Conservation (phyloP, 2,113 vertebrate species). For the Cinclus mexicanus region DNA sequence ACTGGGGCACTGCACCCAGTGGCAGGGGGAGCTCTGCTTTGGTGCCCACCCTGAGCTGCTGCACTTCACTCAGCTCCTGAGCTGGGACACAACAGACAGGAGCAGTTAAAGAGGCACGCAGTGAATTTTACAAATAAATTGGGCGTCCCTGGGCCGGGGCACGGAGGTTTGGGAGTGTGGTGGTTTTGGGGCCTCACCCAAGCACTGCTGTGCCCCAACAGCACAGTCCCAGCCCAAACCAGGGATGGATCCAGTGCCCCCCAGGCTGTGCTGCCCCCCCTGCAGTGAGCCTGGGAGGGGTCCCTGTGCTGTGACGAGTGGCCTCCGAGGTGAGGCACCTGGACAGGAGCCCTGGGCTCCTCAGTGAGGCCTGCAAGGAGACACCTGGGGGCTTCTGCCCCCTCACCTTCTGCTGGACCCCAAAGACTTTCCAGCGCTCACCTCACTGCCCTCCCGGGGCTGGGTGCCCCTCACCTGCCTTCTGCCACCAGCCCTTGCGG, state of each 20-base stretch:
- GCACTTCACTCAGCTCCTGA: neutral
- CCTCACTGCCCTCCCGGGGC: neutral
- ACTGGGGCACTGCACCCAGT: neutral
- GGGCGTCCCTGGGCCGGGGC: accelerated
- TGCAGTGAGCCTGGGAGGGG: neutral
- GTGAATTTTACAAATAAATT: neutral
- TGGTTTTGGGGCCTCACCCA: neutral
- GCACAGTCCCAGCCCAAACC: no score
- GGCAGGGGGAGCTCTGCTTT: neutral
- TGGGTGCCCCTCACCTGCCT: neutral
- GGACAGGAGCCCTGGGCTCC: neutral
- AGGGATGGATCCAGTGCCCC: neutral
- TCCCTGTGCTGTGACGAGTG: neutral
- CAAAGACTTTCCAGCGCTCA: neutral
- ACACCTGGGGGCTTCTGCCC: neutral
- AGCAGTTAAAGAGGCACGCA: neutral
- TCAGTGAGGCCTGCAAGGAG: neutral
- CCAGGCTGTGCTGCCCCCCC: neutral
- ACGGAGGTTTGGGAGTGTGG: neutral
- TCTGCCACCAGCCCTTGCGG: neutral
- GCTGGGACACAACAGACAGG: neutral
- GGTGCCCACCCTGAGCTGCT: no score
- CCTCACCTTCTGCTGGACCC: neutral
- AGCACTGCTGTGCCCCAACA: neutral
- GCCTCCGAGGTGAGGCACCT: neutral